These are phyloP conservation scores for Acleris holmiana DNA, from an alignment of 2,888 invertebrate species.

Conservation along the genomic window DNA sequence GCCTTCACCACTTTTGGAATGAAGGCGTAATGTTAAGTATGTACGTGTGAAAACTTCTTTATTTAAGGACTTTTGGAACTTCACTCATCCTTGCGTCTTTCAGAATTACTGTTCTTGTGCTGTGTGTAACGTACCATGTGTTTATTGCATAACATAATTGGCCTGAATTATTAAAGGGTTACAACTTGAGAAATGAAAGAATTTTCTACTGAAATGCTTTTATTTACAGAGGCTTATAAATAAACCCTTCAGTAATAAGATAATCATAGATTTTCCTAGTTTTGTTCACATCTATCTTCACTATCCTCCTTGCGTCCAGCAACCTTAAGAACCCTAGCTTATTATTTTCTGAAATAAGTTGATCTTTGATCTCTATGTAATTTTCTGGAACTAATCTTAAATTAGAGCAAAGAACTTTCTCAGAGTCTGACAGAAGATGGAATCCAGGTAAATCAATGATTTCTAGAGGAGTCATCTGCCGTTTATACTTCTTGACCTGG, in stretches of 20 bases:
- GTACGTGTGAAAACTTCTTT: too few species aligned
- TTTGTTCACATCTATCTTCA: conserved; percentile 97
- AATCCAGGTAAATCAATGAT: conserved; percentile 91
- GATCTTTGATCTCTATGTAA: conserved; percentile 90
- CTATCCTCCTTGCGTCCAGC: conserved; percentile 91
- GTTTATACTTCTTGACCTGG: conserved; percentile 59
- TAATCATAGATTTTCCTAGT: conserved; percentile 94
- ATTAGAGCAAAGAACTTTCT: conserved; percentile 90
- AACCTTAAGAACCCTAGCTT: conserved; percentile 90
- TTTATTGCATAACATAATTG: too few species aligned
- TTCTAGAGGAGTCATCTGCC: conserved; percentile 79
- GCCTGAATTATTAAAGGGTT: too few species aligned
- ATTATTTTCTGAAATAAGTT: conserved; percentile 89
- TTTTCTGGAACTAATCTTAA: conserved; percentile 90
- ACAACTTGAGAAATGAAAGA: conserved; percentile 18
- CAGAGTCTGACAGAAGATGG: conserved; percentile 88
- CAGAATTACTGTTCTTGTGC: too few species aligned
- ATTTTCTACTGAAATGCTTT: conserved; percentile 35
- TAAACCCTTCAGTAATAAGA: conserved; percentile 88
- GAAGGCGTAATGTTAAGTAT: too few species aligned
- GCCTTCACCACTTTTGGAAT: too few species aligned
- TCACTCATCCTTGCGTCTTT: too few species aligned
- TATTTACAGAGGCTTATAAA: conserved; percentile 82
- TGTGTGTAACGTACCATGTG: too few species aligned
- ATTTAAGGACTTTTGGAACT: too few species aligned